These are phyloP conservation scores for Lissonota sp. DNA, from an alignment of 2,888 invertebrate species.

Conservation along the genomic window DNA sequence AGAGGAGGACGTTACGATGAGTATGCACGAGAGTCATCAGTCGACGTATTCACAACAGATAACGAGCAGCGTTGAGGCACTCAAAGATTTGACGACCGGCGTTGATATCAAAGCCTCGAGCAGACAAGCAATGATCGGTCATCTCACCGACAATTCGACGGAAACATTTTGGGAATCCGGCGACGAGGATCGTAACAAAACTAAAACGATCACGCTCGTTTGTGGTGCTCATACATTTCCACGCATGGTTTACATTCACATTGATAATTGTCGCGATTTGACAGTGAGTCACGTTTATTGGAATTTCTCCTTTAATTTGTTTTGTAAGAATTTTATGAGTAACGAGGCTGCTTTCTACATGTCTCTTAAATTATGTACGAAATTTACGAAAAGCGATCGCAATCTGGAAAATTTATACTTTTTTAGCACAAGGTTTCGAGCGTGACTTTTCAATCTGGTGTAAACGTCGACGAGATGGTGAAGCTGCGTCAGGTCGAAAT, in stretches of 20 bases:
- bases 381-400: no score
- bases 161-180: conserved; percentile 99
- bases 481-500: conserved; percentile 94
- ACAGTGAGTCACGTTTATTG: conserved; percentile 86
- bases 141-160: conserved; percentile 96
- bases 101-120: conserved; percentile 96
- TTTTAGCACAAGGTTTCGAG: conserved; percentile 94
- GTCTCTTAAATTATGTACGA: no score
- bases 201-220: conserved; percentile 92
- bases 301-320: no score
- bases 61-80: conserved; percentile 87
- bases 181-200: conserved; percentile 97
- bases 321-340: no score
- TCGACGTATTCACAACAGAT: conserved; percentile 82
- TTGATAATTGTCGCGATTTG: conserved; percentile 97
- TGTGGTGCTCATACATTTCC: conserved; percentile 88
- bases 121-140: conserved; percentile 96
- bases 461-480: conserved; percentile 91
- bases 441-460: conserved; percentile 93
- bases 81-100: conserved; percentile 90
- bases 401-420: conserved; percentile 60
- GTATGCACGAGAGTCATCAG: conserved; percentile 86
- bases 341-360: no score
- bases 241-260: conserved; percentile 92
- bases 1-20: conserved; percentile 86